Conservation (phyloP, 2,797 vertebrate genomes). For the Coccyzus lansbergi region DNA sequence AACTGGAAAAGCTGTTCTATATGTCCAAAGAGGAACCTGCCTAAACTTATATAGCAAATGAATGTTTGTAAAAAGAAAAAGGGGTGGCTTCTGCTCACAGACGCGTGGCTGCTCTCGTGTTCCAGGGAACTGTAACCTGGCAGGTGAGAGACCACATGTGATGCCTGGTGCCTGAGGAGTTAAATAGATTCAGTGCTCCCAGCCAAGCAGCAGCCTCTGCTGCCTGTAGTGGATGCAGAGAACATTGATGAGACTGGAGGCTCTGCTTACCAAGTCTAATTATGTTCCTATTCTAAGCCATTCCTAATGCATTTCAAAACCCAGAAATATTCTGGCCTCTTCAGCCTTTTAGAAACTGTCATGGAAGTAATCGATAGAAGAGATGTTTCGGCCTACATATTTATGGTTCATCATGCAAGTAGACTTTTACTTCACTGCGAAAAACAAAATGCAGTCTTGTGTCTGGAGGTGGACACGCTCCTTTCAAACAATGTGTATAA, state of each 20-base stretch:
- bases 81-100: background rate
- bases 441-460: conserved; percentile 31
- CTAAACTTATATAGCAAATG: background rate
- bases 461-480: conserved; percentile 45
- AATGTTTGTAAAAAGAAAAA: background rate
- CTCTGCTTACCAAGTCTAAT: conserved; percentile 34
- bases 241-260: background rate
- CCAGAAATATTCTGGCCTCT: conserved; percentile 10
- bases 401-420: conserved; percentile 11
- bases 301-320: background rate
- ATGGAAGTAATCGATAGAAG: background rate
- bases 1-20: background rate
- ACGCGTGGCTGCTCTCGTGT: background rate
- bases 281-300: conserved; percentile 1
- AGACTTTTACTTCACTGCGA: conserved; percentile 11
- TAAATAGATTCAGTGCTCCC: background rate
- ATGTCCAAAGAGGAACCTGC: background rate
- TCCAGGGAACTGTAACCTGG: background rate
- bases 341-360: conserved; percentile 32
- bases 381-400: conserved; percentile 2
- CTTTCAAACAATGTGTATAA: conserved; percentile 9
- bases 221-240: conserved; percentile 9
- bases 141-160: background rate
- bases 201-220: background rate
- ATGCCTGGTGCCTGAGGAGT: background rate